phyloP scores from a whole-genome alignment of 2,113 vertebrate species.

The Nesospiza acunhae region DNA sequence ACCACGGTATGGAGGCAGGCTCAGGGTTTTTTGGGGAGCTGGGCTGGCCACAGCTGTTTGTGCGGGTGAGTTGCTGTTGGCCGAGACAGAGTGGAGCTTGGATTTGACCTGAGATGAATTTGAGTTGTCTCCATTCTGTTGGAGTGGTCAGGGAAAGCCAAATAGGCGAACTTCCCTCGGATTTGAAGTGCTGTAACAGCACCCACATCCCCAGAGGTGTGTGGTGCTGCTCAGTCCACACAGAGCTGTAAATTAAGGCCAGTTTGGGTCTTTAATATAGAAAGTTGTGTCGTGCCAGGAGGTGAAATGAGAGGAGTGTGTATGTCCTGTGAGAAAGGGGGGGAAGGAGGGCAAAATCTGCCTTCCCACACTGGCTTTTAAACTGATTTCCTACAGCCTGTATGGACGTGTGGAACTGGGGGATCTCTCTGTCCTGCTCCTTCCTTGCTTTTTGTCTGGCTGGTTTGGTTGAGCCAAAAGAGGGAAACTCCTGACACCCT shows the following conservation, averaged over 20 bases:
- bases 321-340: background rate
- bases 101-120: rapidly evolving
- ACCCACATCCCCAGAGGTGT: background rate
- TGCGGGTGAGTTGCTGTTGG: background rate
- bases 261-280: background rate
- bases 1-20: rapidly evolving
- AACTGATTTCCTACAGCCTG: background rate
- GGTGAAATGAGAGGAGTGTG: background rate
- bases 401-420: rapidly evolving
- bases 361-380: background rate
- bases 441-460: background rate
- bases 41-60: rapidly evolving
- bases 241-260: background rate
- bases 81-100: background rate
- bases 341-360: background rate
- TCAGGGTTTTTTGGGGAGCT: background rate
- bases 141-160: background rate
- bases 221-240: background rate
- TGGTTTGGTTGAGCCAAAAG: background rate
- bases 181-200: background rate
- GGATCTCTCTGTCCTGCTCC: background rate
- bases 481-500: background rate
- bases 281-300: background rate
- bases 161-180: background rate
- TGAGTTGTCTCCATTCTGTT: background rate